Evolutionary conservation across 2,888 invertebrate genomes (phyloP).

Genomic region (Watsonalla cultraria): DNA sequence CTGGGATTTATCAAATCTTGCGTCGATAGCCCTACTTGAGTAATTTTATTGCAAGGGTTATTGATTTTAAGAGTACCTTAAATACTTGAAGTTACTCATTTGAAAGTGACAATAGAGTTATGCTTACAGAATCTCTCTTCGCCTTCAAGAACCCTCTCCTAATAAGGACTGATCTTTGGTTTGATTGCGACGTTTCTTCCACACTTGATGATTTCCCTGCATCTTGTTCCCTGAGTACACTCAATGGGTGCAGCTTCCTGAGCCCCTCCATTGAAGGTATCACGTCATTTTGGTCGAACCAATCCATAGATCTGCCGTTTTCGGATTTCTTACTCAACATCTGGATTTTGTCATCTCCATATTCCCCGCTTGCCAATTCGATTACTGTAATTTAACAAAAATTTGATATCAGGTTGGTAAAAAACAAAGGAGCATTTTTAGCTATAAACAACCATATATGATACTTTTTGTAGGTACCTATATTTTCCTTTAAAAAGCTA

Average conservation of each 20-base stretch:
- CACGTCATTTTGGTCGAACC: slow-evolving; percentile 81
- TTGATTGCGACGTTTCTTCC: slow-evolving; percentile 84
- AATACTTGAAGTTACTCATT: no score
- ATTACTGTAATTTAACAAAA: slow-evolving; percentile 84
- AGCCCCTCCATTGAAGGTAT: slow-evolving; percentile 79
- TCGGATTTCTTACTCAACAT: slow-evolving; percentile 81
- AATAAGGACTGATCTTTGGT: slow-evolving; percentile 85
- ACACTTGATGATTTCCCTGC: slow-evolving; percentile 47
- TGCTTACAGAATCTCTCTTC: slow-evolving; percentile 83
- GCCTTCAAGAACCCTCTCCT: slow-evolving; percentile 85
- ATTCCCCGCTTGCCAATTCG: slow-evolving; percentile 94
- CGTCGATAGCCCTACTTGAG: no score
- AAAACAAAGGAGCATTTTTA: no score
- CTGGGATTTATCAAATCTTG: no score
- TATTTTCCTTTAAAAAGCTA: no score
- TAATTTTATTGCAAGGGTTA: no score
- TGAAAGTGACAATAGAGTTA: not conserved
- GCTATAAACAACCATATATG: no score
- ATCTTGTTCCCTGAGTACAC: slow-evolving; percentile 59
- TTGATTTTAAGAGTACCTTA: no score
- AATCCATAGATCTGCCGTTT: slow-evolving; percentile 83
- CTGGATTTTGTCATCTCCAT: slow-evolving; percentile 88
- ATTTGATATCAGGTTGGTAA: no score
- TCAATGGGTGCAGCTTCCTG: slow-evolving; percentile 76
- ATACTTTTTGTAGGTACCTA: no score